Conservation (phyloP, 2,113 vertebrate species). For the Patagioenas fasciata region DNA sequence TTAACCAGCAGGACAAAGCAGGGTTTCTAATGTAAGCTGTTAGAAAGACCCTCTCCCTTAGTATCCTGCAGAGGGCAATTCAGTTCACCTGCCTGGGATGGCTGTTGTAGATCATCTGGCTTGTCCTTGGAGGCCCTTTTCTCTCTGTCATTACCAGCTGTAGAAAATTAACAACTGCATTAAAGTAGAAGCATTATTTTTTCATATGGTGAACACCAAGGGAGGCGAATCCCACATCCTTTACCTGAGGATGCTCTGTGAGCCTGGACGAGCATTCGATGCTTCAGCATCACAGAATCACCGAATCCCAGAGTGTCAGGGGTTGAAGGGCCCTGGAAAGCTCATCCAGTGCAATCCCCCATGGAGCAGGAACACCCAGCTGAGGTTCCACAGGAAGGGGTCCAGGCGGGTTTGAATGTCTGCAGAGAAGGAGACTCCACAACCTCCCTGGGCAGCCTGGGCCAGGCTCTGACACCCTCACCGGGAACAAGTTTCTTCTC, state of each 20-base stretch:
- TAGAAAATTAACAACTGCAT: constrained; percentile 12
- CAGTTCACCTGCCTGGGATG: neutral
- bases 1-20: neutral
- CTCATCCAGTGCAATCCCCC: too few species aligned
- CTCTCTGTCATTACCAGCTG: neutral
- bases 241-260: neutral
- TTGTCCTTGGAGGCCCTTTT: constrained; percentile 5
- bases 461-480: too few species aligned
- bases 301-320: too few species aligned
- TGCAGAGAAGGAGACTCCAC: too few species aligned
- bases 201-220: neutral
- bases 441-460: too few species aligned
- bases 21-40: neutral
- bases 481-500: too few species aligned
- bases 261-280: neutral
- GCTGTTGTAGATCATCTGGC: neutral
- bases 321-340: too few species aligned
- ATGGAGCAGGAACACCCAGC: too few species aligned
- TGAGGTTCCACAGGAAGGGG: too few species aligned
- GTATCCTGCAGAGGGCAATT: neutral
- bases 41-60: neutral
- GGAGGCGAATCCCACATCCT: neutral
- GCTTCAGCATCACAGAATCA: neutral
- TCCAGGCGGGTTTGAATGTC: too few species aligned
- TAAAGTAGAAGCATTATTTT: neutral